Evolutionary conservation across 2,888 invertebrate genomes (phyloP).

Genomic region (Dryocosmus kuriphilus): DNA sequence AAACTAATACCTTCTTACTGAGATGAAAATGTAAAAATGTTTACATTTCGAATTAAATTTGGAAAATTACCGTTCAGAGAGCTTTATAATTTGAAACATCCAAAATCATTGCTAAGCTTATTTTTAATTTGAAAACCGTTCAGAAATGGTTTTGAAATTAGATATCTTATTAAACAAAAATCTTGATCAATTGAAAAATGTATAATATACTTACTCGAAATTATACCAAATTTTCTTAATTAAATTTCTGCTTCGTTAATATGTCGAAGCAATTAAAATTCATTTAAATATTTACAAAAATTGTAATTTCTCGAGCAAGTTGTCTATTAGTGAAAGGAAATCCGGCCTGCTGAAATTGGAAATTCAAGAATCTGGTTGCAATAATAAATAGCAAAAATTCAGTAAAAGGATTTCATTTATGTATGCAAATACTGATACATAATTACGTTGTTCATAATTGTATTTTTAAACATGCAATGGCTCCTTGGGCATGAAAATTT

Average conservation of each 20-base stretch:
- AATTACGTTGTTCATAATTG: not conserved
- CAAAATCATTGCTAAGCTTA: too few species aligned
- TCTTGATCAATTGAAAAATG: not conserved
- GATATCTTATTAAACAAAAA: not conserved
- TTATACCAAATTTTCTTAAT: too few species aligned
- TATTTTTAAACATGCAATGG: not conserved
- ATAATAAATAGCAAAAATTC: not conserved
- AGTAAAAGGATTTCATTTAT: not conserved
- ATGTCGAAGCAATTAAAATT: not conserved
- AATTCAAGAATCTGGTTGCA: not conserved
- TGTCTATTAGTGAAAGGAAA: not conserved
- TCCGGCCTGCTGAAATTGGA: not conserved
- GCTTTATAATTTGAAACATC: too few species aligned
- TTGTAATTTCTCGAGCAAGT: not conserved
- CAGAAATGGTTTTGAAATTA: too few species aligned
- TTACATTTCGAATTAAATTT: too few species aligned
- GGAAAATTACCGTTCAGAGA: too few species aligned
- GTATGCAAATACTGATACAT: not conserved
- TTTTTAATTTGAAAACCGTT: too few species aligned
- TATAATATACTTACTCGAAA: not conserved
- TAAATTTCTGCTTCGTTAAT: too few species aligned
- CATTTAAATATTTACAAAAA: not conserved
- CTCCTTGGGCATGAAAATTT: not conserved
- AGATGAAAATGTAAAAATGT: too few species aligned
- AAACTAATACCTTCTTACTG: too few species aligned